Conservation (phyloP, 1,140 invertebrate genomes). For the Drosophila orosa region DNA sequence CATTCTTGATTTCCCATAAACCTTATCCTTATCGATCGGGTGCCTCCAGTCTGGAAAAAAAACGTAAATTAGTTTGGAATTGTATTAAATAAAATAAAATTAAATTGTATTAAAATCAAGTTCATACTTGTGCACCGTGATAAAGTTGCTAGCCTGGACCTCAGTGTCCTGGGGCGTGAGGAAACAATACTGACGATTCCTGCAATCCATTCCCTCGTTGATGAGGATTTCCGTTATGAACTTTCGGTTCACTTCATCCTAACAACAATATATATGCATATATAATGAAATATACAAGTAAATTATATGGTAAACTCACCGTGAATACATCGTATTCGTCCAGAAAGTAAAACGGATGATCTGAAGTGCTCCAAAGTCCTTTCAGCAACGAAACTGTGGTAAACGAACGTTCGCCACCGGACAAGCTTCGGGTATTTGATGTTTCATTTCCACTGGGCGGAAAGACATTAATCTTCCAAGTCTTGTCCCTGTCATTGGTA, state of each 20-base stretch:
- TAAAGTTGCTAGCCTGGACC: slow-evolving; percentile 84
- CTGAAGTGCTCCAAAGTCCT: slow-evolving; percentile 95
- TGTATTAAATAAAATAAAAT: too few relatives aligned
- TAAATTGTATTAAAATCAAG: neutral
- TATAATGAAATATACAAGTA: slow-evolving; percentile 87
- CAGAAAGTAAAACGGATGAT: slow-evolving; percentile 96
- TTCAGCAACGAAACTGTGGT: slow-evolving; percentile 97
- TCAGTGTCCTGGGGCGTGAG: slow-evolving; percentile 91
- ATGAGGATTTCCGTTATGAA: slow-evolving; percentile 89
- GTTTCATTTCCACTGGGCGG: slow-evolving; percentile 84
- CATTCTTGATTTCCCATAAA: neutral
- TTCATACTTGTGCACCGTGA: slow-evolving; percentile 86
- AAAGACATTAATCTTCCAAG: slow-evolving; percentile 86
- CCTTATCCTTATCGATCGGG: slow-evolving; percentile 51
- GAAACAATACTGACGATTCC: slow-evolving; percentile 89
- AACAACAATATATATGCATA: slow-evolving; percentile 86
- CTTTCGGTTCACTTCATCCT: slow-evolving; percentile 91
- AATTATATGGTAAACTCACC: slow-evolving; percentile 85
- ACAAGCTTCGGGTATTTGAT: slow-evolving; percentile 88
- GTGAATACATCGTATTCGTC: slow-evolving; percentile 99
- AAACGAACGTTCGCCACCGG: slow-evolving; percentile 98
- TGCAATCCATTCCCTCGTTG: slow-evolving; percentile 86
- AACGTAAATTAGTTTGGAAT: neutral
- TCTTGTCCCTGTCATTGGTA: slow-evolving; percentile 86
- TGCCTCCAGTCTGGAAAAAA: slow-evolving; percentile 47